These are phyloP conservation scores for Semnornis frantzii DNA, from an alignment of 2,113 vertebrate genomes.

Conservation along the genomic window DNA sequence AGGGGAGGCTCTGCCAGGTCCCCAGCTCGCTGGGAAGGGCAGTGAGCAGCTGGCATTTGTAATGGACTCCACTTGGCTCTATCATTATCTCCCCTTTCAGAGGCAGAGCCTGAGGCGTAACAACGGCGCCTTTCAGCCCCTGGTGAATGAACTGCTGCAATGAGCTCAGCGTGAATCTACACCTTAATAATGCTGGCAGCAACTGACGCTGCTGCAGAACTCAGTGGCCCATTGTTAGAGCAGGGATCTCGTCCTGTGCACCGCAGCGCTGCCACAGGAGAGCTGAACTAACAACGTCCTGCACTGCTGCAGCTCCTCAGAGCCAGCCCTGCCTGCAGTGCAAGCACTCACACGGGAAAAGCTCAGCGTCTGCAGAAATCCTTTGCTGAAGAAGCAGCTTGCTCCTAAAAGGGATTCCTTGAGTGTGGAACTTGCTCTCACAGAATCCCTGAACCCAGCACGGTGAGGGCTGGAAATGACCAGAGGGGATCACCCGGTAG, in stretches of 20 bases:
- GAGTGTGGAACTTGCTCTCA: background rate
- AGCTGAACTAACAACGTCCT: background rate
- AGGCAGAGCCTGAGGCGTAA: background rate
- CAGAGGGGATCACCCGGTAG: too few species aligned
- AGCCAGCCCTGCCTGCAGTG: background rate
- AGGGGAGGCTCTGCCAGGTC: background rate
- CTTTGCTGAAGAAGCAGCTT: background rate
- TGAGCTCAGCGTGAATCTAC: background rate
- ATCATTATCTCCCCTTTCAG: background rate
- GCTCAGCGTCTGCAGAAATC: background rate
- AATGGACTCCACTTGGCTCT: background rate
- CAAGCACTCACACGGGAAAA: background rate
- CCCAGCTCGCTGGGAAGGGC: background rate
- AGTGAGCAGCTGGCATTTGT: background rate
- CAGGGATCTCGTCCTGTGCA: background rate
- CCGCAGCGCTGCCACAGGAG: accelerated
- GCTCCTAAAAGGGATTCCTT: background rate
- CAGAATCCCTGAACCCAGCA: too few species aligned
- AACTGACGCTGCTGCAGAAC: background rate
- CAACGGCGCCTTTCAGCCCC: background rate
- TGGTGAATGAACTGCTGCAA: background rate
- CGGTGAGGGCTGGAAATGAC: too few species aligned
- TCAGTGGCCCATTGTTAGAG: background rate
- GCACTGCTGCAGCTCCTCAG: background rate
- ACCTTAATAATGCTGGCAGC: background rate